A percentile compares a stretch with the other conserved stretches of the same genome.
Evolutionary conservation across 2,797 vertebrate genomes (phyloP).

Genomic region (Denticeps clupeoides): DNA sequence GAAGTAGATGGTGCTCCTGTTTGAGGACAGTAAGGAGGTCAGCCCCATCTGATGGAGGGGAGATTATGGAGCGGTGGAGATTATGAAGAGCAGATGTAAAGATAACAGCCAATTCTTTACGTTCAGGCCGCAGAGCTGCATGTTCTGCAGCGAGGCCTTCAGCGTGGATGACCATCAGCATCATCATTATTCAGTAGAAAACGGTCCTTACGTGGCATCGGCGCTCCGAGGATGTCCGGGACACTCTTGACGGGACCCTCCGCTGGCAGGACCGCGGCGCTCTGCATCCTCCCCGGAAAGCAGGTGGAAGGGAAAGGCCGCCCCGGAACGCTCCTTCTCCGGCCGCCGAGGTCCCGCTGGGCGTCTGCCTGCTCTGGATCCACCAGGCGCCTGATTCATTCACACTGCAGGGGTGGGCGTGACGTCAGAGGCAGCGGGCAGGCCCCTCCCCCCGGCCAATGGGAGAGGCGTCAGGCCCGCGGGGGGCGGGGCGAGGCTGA

Average conservation of each 20-base stretch:
- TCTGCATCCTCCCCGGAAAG: conserved; percentile 85
- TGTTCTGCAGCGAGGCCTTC: conserved; percentile 26
- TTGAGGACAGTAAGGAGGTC: conserved; percentile 44
- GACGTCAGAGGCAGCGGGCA: conserved; percentile 75
- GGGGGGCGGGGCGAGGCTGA: conserved; percentile 32
- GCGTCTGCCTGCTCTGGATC: conserved; percentile 68
- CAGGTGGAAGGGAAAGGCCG: conserved; percentile 38
- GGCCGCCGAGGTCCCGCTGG: too few relatives aligned
- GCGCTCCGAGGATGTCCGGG: conserved; percentile 92
- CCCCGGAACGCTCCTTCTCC: conserved; percentile 54
- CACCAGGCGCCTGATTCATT: conserved; percentile 69
- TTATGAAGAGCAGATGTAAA: conserved; percentile 42
- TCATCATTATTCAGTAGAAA: conserved; percentile 17
- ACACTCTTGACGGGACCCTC: conserved; percentile 91
- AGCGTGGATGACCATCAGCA: too few relatives aligned
- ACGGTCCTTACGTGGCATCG: conserved; percentile 89
- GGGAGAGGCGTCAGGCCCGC: conserved; percentile 31
- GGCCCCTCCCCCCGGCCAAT: conserved; percentile 55
- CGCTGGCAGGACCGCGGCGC: conserved; percentile 78
- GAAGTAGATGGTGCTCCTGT: conserved; percentile 12
- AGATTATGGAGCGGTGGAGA: conserved; percentile 41
- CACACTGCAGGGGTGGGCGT: conserved; percentile 81
- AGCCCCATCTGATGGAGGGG: conserved; percentile 32
- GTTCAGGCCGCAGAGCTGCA: too few relatives aligned
- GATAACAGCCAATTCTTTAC: conserved; percentile 33